Conservation (phyloP, 2,797 vertebrate genomes). For the Coluber constrictor region DNA sequence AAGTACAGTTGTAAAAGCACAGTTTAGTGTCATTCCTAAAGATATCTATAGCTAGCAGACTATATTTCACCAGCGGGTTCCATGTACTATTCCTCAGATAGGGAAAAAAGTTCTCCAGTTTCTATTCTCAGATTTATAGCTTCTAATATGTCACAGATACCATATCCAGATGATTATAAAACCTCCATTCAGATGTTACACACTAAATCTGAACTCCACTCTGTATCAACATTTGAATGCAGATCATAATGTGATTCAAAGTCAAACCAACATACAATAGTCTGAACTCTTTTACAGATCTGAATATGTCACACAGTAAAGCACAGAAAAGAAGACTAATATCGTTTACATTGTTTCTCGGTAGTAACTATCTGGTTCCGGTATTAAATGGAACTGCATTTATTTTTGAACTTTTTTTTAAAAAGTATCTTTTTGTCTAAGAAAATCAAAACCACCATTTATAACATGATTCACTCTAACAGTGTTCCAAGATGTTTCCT, state of each 20-base stretch:
- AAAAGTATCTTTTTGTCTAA: conserved; percentile 21
- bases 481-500: conserved; percentile 17
- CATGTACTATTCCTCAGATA: not conserved
- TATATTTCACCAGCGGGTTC: not conserved
- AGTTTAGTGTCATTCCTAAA: not conserved
- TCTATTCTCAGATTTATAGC: not conserved
- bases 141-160: not conserved
- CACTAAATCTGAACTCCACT: not conserved
- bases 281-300: not conserved
- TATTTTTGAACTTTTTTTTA: conserved; percentile 14
- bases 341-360: not conserved
- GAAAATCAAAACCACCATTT: conserved; percentile 22
- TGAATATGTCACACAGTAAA: not conserved
- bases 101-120: not conserved
- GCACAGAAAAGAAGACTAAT: not conserved
- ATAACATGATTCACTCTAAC: conserved; percentile 30
- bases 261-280: not conserved
- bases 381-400: not conserved
- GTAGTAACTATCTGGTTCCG: not conserved
- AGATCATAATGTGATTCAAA: not conserved
- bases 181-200: not conserved
- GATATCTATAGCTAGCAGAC: not conserved
- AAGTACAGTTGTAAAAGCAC: not conserved
- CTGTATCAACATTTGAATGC: not conserved
- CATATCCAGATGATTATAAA: not conserved